Conservation (phyloP, 2,888 invertebrate genomes). For the Epirrita christyi region DNA sequence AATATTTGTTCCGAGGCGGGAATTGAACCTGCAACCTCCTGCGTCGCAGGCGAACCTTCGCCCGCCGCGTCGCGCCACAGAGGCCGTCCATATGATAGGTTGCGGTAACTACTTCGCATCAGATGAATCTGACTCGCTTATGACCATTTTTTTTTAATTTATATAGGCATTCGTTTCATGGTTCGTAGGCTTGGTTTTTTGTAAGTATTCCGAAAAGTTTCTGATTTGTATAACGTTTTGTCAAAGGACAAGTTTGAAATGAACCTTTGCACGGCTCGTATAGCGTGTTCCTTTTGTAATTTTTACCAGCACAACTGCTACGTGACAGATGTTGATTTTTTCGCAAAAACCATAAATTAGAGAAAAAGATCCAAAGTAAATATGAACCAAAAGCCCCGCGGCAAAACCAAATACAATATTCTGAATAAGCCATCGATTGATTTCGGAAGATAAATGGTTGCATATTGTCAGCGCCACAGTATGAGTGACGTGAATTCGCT, state of each 20-base stretch:
- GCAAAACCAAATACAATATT: conserved; percentile 82
- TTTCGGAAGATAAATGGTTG: conserved; percentile 84
- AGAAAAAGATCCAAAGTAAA: conserved; percentile 82
- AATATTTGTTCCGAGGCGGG: no score
- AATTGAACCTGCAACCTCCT: no score
- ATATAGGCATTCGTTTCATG: no score
- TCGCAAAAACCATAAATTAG: conserved; percentile 70
- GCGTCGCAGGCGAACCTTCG: no score
- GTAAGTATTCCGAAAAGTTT: no score
- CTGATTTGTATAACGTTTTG: conserved; percentile 5
- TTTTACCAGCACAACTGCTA: conserved; percentile 42
- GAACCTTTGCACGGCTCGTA: conserved; percentile 25
- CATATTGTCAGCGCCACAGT: conserved; percentile 82
- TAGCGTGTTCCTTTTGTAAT: conserved; percentile 38
- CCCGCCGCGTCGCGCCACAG: no score
- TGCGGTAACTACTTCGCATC: no score
- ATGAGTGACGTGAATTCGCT: conserved; percentile 69
- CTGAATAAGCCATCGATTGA: conserved; percentile 85
- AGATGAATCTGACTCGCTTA: no score
- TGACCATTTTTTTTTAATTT: no score
- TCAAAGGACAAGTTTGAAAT: conserved; percentile 25
- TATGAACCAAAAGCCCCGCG: conserved; percentile 76
- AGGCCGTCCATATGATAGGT: no score
- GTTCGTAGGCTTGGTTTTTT: no score
- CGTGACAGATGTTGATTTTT: conserved; percentile 77